Base-by-base conservation (phyloP, 2,113 vertebrate species). In the Pollachius pollachius region DNA sequence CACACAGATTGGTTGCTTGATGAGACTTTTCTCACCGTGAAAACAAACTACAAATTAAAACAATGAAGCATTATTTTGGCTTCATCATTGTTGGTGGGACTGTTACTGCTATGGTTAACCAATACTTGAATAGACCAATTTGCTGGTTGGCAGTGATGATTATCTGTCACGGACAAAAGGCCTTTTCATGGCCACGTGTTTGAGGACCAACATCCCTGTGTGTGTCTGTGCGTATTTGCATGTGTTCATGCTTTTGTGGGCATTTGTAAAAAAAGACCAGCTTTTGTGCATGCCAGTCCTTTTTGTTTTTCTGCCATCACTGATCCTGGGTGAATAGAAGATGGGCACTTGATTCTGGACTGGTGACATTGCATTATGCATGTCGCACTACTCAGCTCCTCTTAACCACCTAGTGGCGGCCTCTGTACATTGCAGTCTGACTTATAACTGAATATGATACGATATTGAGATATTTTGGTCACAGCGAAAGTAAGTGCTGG, bases 301-400 rank as follows among this genome's bases (percentile, higher is more conserved):
- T 69, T 30, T 70, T 82, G 72, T 19, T 61, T 23, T 61, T 74
- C 63, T 62, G 77, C 71, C 65, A 71, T 73, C 70, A 76, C 70
- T 68, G 76, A 72, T 66, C 17, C 59, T 63, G 52, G 73, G 67
- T 79, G 80, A 80, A 81, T 80, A 81, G 63, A 30, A 64, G 48
- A 66, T 62, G 63, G 17, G 13, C 72, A 54, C 67, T 80, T 84
- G 74, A 83, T 57, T 57, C 6, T 48, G 9, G 8, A 48, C 41
- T 68, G 15, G 69, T 66, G 23, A 62, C 25, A 62, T 27, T 62
- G 21, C 27, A 52, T 21, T 64, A 3, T 16, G 4, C 25, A 8
- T 34, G 23, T 60, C 64, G 76, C 63, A 58, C 30, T 72, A 54
- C 52, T 67, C 62, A 48, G 73, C 74, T 79, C 79, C 65, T 25